Conservation (phyloP, 2,797 vertebrate genomes). For the Florisuga fusca region DNA sequence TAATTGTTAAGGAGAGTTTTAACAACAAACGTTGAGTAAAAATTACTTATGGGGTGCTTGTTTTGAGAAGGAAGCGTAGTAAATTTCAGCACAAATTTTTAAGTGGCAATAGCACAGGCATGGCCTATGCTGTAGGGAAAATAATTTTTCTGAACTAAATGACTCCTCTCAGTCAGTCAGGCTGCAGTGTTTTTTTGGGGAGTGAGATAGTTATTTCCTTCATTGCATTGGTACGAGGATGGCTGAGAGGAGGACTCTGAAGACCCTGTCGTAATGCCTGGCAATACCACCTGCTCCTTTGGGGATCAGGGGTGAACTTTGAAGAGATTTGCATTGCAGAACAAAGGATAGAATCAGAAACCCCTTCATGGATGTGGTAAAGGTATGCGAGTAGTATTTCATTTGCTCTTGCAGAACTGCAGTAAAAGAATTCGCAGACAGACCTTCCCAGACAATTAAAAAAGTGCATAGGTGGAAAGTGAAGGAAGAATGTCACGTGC, state of each 20-base stretch:
- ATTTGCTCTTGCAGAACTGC: neutral
- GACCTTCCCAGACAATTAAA: neutral
- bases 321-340: neutral
- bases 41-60: constrained; percentile 9
- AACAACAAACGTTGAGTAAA: constrained; percentile 41
- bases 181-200: constrained; percentile 36
- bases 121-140: neutral
- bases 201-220: constrained; percentile 38
- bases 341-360: neutral
- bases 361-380: neutral
- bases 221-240: neutral
- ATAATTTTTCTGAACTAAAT: constrained; percentile 56
- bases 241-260: neutral
- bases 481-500: neutral
- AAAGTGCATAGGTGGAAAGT: neutral
- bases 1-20: constrained; percentile 50
- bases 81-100: constrained; percentile 63
- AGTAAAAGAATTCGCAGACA: neutral
- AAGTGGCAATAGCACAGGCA: constrained; percentile 42
- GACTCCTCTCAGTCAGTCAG: constrained; percentile 34
- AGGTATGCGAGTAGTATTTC: neutral
- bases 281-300: neutral
- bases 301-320: neutral
- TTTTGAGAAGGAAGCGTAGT: constrained; percentile 58
- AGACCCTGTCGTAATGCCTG: neutral